Evolutionary conservation across 1,140 invertebrate genomes (phyloP), one percentile per base, ranked within the genome.

Genomic region (Gryon sp.): DNA sequence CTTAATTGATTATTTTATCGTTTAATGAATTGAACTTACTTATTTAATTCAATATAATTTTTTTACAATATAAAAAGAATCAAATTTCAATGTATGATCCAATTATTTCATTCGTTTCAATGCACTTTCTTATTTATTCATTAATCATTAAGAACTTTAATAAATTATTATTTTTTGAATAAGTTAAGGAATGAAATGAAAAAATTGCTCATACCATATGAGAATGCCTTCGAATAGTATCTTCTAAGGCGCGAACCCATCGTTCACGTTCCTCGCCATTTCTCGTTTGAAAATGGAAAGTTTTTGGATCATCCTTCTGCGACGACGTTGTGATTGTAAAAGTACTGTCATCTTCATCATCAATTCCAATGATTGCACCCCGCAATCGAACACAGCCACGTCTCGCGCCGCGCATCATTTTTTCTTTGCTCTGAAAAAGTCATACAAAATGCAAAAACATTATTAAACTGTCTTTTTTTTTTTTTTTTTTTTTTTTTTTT

Each of bases 341-440:
- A 5, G 98, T 99, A 78, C 97, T 97, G 85, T 99, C 97, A 88
- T 99, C 98, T 89, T 99, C 97, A 88, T 99, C 97, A 87, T 99
- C 98, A 80, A 99, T 99, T 15, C 98, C 98, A 83, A 99, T 97
- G 14, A 99, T 93, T 3, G 98, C 98, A 55, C 97, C 97, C 88
- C 96, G 93, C 6, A 97, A 90, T 11, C 96, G 90, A 2, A 99
- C 98, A 90, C 98, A 99, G 19, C 98, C 98, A 70, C 98, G 91
- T 65, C 98, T 91, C 18, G 98, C 96, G 4, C 98, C 98, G 74
- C 97, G 92, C 86, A 97, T 96, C 97, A 99, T 99, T 89, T 99
- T 99, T 83, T 99, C 98, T 87, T 98, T 97, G 20, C 97, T 98
- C 96, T 98, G 90, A 40, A 94, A 93, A 79, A 76, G n/a, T 59